Percentiles rank a stretch among this genome's conserved stretches.
These are phyloP conservation scores for Drosophila ercepeae DNA, from an alignment of 1,140 invertebrate genomes.

Conservation along the genomic window DNA sequence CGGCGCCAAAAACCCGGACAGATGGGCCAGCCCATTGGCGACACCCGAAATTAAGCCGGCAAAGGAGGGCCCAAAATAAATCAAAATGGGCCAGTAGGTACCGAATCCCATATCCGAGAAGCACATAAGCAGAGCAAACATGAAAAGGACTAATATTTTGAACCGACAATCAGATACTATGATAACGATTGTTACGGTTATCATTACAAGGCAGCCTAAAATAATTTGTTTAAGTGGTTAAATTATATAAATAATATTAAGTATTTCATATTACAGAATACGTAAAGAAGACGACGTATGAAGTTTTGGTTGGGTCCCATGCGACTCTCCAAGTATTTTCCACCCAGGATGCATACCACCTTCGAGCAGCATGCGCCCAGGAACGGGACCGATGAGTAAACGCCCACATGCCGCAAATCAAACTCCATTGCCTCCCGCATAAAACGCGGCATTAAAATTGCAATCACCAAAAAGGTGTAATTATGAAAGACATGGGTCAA, in stretches of 20 bases:
- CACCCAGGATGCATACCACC: conserved; percentile 51
- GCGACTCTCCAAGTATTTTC: conserved; percentile 51
- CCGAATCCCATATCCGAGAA: conserved; percentile 66
- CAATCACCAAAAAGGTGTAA: conserved; percentile 60
- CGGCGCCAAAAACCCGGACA: conserved; percentile 69
- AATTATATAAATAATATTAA: not conserved
- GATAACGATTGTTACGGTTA: conserved; percentile 38
- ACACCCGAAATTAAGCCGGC: conserved; percentile 68
- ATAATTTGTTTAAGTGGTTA: not conserved
- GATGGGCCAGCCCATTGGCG: conserved; percentile 62
- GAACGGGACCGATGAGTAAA: conserved; percentile 61
- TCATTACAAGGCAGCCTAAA: conserved; percentile 46
- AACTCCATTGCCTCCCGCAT: conserved; percentile 71
- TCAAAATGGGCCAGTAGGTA: conserved; percentile 70
- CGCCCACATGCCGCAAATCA: conserved; percentile 55
- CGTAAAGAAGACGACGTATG: conserved; percentile 62
- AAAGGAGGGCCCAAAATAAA: conserved; percentile 75
- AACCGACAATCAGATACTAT: conserved; percentile 42
- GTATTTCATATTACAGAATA: conserved; percentile 43
- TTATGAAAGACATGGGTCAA: conserved; percentile 75
- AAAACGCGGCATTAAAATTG: conserved; percentile 60
- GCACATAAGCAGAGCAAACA: conserved; percentile 56
- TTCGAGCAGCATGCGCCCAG: conserved; percentile 62
- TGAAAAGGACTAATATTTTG: conserved; percentile 48
- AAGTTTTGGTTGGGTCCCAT: conserved; percentile 23